Evolutionary conservation across 2,888 invertebrate genomes (phyloP).

Genomic region (Chirona hameri): DNA sequence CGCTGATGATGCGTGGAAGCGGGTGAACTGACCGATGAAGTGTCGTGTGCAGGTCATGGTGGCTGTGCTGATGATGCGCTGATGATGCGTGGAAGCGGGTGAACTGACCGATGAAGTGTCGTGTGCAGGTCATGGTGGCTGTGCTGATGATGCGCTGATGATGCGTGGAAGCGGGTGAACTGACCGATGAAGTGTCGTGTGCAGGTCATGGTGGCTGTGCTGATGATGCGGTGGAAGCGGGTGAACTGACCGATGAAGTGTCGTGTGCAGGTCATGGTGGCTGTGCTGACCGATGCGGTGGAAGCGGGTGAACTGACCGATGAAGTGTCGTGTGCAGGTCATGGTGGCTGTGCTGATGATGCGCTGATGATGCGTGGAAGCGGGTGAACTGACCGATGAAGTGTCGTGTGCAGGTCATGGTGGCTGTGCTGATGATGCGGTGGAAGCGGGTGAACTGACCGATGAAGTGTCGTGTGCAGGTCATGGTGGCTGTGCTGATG

Average conservation of each 20-base stretch:
- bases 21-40: conserved; percentile 59
- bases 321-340: conserved; percentile 79
- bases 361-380: too few relatives aligned
- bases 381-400: conserved; percentile 58
- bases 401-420: conserved; percentile 78
- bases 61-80: conserved; percentile 78
- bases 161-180: not conserved
- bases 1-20: too few relatives aligned
- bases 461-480: conserved; percentile 80
- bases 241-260: conserved; percentile 63
- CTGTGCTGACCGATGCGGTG: conserved; percentile 78
- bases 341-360: conserved; percentile 79
- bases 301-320: conserved; percentile 50
- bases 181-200: conserved; percentile 73
- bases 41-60: conserved; percentile 79
- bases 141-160: conserved; percentile 85
- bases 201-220: conserved; percentile 75
- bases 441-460: conserved; percentile 46
- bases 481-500: conserved; percentile 75
- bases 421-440: conserved; percentile 76
- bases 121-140: conserved; percentile 73
- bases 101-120: conserved; percentile 66
- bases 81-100: too few relatives aligned
- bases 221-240: conserved; percentile 67
- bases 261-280: conserved; percentile 75